Evolutionary conservation across 2,113 vertebrate genomes (phyloP).

Genomic region (Cyprichromis sp.): DNA sequence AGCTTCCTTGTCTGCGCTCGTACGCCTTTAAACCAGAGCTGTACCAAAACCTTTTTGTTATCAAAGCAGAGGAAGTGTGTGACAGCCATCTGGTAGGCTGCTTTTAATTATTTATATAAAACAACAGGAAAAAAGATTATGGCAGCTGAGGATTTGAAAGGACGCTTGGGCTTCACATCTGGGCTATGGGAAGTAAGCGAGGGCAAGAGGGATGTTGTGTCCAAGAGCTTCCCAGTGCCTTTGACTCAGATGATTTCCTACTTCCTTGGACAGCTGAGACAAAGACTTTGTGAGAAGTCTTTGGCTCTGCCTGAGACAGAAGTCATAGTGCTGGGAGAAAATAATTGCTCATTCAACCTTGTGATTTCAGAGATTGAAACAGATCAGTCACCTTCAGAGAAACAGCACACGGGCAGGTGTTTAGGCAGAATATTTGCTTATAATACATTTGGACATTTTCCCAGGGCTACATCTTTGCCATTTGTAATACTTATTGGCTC

Average conservation of each 20-base stretch:
- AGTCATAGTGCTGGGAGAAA: background rate
- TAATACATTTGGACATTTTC: background rate
- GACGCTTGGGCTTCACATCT: constrained; percentile 84
- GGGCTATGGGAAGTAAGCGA: constrained; percentile 76
- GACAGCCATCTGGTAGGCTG: constrained; percentile 75
- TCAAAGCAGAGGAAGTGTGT: constrained; percentile 55
- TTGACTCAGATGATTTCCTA: background rate
- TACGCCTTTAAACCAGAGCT: background rate
- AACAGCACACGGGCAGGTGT: background rate
- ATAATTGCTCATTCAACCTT: constrained; percentile 23
- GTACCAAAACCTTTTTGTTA: constrained; percentile 27
- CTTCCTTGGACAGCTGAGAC: background rate
- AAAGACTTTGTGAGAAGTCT: background rate
- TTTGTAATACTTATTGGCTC: background rate
- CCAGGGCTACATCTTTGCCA: background rate
- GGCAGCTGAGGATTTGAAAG: constrained; percentile 58
- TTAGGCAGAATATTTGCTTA: background rate
- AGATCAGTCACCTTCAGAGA: background rate
- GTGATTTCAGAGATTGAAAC: background rate
- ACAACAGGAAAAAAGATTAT: constrained; percentile 74
- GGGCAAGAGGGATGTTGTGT: constrained; percentile 49
- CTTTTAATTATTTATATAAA: constrained; percentile 83
- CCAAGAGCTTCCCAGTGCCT: background rate
- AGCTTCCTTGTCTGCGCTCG: constrained; percentile 15
- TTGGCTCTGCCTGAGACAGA: background rate